Percentiles rank a stretch among this genome's conserved stretches.
Conservation (phyloP, 2,113 vertebrate genomes). For the Tapirus terrestris region DNA sequence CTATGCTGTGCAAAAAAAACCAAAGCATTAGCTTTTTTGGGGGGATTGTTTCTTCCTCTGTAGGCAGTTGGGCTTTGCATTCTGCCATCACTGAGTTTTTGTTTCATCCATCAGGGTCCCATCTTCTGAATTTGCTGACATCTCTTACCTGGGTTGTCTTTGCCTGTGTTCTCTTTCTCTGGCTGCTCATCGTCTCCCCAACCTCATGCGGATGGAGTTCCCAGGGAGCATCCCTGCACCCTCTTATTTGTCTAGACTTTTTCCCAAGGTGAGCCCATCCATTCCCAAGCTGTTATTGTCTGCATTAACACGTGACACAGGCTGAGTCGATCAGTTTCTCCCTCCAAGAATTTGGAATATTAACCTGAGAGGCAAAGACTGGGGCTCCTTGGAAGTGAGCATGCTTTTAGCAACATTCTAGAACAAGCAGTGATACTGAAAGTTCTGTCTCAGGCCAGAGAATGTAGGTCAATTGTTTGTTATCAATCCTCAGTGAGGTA, state of each 20-base stretch:
- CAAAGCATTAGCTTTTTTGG: neutral
- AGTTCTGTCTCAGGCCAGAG: neutral
- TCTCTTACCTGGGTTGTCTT: neutral
- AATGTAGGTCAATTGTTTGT: neutral
- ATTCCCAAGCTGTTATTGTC: neutral
- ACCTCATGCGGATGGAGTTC: neutral
- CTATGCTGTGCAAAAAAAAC: neutral
- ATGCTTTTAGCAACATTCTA: neutral
- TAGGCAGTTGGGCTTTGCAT: neutral
- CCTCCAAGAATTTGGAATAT: neutral
- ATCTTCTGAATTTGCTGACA: neutral
- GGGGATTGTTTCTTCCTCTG: neutral
- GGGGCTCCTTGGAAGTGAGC: neutral
- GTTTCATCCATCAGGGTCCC: neutral
- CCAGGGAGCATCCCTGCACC: neutral
- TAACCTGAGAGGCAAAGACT: neutral
- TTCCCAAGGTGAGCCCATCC: neutral
- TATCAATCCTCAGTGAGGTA: neutral
- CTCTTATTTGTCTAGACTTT: neutral
- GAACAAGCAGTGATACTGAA: too few relatives aligned
- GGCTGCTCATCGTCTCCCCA: neutral
- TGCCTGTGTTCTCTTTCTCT: neutral
- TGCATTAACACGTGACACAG: neutral
- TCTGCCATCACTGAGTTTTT: neutral
- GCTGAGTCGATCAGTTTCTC: neutral